Conservation (phyloP, 2,113 vertebrate species). For the Calonectris borealis region DNA sequence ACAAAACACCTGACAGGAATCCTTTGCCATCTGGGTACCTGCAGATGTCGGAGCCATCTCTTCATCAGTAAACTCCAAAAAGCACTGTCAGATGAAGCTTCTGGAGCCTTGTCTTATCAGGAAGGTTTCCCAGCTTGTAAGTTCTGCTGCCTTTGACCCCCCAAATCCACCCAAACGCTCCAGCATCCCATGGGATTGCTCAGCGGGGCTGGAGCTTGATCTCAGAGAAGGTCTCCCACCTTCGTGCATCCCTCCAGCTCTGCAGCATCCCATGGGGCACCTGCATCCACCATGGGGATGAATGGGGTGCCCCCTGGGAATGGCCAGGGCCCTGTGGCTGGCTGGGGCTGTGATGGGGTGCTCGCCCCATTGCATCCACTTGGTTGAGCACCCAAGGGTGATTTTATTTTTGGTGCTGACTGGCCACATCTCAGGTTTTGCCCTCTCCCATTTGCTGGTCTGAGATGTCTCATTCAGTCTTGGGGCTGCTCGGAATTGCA, state of each 20-base stretch:
- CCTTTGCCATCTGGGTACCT: background rate
- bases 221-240: background rate
- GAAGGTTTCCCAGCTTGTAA: background rate
- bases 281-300: background rate
- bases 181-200: background rate
- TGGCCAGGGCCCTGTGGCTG: background rate
- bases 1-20: background rate
- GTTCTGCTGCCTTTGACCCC: background rate
- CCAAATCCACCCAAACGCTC: background rate
- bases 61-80: background rate
- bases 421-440: accelerated
- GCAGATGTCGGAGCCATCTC: background rate
- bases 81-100: background rate
- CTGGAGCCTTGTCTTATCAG: background rate
- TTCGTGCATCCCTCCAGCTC: background rate
- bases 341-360: background rate
- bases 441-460: background rate
- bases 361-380: accelerated
- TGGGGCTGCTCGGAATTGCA: background rate
- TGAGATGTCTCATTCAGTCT: background rate
- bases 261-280: background rate
- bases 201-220: background rate
- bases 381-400: background rate
- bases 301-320: background rate
- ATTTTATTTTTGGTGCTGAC: background rate